Base-by-base conservation (phyloP, 2,888 invertebrate genomes). In the Troides helena region DNA sequence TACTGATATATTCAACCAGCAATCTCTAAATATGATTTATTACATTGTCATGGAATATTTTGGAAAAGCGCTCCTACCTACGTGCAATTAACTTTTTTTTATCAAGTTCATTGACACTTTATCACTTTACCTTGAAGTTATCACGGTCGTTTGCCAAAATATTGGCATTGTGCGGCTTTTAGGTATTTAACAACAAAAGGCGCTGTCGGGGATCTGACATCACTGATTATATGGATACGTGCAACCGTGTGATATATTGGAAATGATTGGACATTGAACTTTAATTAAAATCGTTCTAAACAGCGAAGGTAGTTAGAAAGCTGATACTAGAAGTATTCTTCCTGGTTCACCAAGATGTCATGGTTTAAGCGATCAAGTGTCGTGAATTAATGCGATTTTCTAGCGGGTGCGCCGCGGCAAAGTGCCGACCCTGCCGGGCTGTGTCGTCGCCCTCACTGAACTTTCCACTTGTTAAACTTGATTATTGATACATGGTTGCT, bases 381-480 rank as follows among this genome's bases (percentile, higher is more conserved):
- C 83, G 74, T 75, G 77, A 81, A 79, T 81, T 81, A 80, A 81
- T 79, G 84, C 81, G 82, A 86, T 89, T 89, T 88, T 85, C 87
- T 85, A 80, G 76, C 80, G 81, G 81, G 77, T 85, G 88, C 81
- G 74, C 84, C 80, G 78, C 86, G 86, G 78, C 85, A 86, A 89
- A 89, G 88, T 80, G 78, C 74, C 77, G 77, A 72, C 76, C 74
- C 71, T 63, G 70, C 65, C 63, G 65, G 69, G 75, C 76, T 80
- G 83, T 81, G 88, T 84, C 87, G 83, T 84, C 84, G 86, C 83
- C 85, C 89, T 80, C 84, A 81, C 78, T 87, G 89, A 90, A 89
- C 91, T 91, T 90, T 90, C 89, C 90, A 88, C 88, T 85, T 78
- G 84, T 84, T 90, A 85, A 87, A 88, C 88, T 85, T 88, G 86